Evolutionary conservation across 2,888 invertebrate genomes (phyloP), one percentile per base, ranked within the genome.

Genomic region (Diadegma fenestrale): DNA sequence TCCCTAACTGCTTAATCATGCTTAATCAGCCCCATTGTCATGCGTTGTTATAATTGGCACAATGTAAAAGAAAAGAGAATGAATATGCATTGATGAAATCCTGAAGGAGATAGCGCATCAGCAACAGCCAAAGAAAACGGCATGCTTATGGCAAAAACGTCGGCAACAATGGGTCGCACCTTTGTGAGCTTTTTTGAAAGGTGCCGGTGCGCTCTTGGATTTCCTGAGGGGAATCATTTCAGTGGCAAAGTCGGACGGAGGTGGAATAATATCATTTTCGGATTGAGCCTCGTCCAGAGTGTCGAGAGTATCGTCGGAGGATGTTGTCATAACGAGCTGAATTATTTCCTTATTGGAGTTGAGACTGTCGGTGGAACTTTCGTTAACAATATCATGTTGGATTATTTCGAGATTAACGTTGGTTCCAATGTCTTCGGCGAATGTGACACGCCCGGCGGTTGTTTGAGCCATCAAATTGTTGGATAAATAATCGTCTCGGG

Each of bases 121-220:
- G 79, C 73, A 66, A 80, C 72, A 77, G 71, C 72, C 73, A 78
- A 63, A 79, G 37, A 71, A 79, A 80, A 72, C 72, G 82, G 83
- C 88, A 63, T 86, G 86, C 87, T 88, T 58, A 10, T 58, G 58
- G 58, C 58, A 58, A 58, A 58, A 58, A 45, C 33, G 68, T n/a
- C 33, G 33, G 22, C 75, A 72, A 69, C 51, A 72, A 63, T 80
- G 30, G 30, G 58, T 58, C 78, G 78, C 78, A 91, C 91, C 91
- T 91, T 90, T 88, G 63, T 90, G 90, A 80, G 87, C 87, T 84
- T 90, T 91, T 85, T 91, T 90, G 87, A 91, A 91, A 12, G 92
- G 91, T 86, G 92, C 91, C 41, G 92, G 93, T 22, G 92, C 93
- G 88, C 93, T 93, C 88, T 93, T 93, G 33, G 93, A 93, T 87